A percentile compares a stretch with the other conserved stretches of the same genome.
These are phyloP conservation scores for Cephalotes varians DNA, from an alignment of 2,888 invertebrate species.

Conservation along the genomic window DNA sequence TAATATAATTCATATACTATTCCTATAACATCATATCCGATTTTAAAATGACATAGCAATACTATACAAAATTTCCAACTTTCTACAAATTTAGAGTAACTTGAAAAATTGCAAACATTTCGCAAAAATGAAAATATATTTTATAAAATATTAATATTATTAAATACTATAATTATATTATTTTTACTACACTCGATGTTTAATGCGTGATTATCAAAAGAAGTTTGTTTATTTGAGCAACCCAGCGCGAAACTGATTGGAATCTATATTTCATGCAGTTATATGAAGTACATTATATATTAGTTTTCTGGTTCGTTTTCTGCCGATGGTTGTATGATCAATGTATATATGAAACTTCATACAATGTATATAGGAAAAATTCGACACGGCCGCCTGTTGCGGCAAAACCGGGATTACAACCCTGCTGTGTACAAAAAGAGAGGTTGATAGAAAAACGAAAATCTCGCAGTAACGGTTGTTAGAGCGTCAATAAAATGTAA, in stretches of 20 bases:
- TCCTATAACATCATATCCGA: background rate
- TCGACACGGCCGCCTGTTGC: slow-evolving; percentile 15
- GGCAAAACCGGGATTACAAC: background rate
- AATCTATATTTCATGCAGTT: background rate
- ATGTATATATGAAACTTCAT: background rate
- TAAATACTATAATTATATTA: background rate
- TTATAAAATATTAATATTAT: background rate
- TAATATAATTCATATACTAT: background rate
- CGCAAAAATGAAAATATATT: background rate
- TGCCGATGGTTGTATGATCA: background rate
- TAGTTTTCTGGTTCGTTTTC: background rate
- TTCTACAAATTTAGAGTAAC: background rate
- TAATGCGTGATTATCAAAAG: background rate
- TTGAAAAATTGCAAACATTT: background rate
- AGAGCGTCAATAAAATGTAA: slow-evolving; percentile 77
- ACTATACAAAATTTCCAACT: background rate
- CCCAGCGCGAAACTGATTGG: background rate
- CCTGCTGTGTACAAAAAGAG: background rate
- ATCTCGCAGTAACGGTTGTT: slow-evolving; percentile 63
- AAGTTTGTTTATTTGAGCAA: background rate
- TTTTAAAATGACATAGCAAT: background rate
- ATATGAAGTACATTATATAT: background rate
- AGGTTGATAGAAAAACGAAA: slow-evolving; percentile 4
- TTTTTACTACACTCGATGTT: background rate
- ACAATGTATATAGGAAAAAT: too few relatives aligned